A percentile compares a stretch with the other conserved stretches of the same genome.
These are phyloP conservation scores for Crocodylus rhombifer DNA, from an alignment of 2,797 vertebrate species.

Conservation along the genomic window DNA sequence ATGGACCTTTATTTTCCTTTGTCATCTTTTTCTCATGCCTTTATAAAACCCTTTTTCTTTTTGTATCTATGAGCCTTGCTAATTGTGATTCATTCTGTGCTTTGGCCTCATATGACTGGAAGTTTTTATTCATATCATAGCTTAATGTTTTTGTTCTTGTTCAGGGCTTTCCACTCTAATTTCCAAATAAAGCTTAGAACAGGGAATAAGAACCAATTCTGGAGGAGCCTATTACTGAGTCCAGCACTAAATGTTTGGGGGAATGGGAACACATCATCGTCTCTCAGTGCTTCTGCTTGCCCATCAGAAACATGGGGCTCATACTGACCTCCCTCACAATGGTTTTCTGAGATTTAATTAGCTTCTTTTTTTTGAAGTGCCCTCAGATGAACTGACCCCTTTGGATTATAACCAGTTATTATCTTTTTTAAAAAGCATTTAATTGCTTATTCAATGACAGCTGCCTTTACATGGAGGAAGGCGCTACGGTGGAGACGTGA, in stretches of 20 bases:
- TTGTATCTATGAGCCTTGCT: not conserved
- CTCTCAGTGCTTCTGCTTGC: not conserved
- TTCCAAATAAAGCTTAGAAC: not conserved
- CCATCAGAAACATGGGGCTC: not conserved
- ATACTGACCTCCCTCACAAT: not conserved
- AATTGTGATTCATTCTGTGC: not conserved
- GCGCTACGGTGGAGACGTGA: not conserved
- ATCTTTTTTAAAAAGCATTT: not conserved
- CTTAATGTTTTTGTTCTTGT: not conserved
- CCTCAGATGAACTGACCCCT: slow-evolving; percentile 20
- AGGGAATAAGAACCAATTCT: slow-evolving; percentile 1
- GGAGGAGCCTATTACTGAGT: not conserved
- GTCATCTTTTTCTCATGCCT: too few relatives aligned
- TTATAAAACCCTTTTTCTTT: not conserved
- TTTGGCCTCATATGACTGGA: not conserved
- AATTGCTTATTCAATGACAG: not conserved
- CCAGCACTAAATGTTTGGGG: not conserved
- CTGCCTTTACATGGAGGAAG: not conserved
- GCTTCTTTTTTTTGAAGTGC: not conserved
- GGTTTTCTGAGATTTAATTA: slow-evolving; percentile 34
- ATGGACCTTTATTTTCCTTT: too few relatives aligned
- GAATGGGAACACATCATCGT: not conserved
- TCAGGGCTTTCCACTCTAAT: not conserved
- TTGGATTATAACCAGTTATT: not conserved
- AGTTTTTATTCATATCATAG: not conserved